Evolutionary conservation across 2,797 vertebrate genomes (phyloP).

Genomic region (Falco rusticolus): DNA sequence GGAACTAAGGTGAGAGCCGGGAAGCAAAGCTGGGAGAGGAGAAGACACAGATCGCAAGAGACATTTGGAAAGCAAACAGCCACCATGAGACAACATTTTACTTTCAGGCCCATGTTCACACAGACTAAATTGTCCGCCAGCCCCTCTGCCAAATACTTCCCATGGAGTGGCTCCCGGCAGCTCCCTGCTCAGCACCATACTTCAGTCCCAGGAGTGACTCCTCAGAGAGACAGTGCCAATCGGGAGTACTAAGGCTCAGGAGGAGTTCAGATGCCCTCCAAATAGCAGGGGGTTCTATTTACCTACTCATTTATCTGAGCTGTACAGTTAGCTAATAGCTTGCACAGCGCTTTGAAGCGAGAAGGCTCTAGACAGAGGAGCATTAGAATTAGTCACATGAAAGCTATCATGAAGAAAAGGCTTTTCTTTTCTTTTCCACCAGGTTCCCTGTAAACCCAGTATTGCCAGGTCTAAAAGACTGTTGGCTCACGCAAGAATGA

Average conservation of each 20-base stretch:
- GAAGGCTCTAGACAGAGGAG: neutral
- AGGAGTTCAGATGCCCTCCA: neutral
- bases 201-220: neutral
- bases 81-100: neutral
- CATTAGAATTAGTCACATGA: neutral
- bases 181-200: neutral
- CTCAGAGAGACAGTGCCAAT: accelerated
- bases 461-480: neutral
- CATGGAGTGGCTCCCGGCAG: neutral
- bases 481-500: neutral
- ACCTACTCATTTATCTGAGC: neutral
- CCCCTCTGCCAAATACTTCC: neutral
- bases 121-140: neutral
- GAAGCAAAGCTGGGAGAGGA: neutral
- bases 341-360: neutral
- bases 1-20: neutral
- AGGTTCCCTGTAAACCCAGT: neutral
- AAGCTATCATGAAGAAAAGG: neutral
- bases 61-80: neutral
- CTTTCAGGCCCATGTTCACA: neutral
- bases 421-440: neutral
- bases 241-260: neutral
- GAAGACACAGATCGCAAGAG: neutral
- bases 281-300: neutral
- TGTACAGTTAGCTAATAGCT: neutral